Base-by-base conservation (phyloP, 2,113 vertebrate genomes). In the Corydoras sp. region DNA sequence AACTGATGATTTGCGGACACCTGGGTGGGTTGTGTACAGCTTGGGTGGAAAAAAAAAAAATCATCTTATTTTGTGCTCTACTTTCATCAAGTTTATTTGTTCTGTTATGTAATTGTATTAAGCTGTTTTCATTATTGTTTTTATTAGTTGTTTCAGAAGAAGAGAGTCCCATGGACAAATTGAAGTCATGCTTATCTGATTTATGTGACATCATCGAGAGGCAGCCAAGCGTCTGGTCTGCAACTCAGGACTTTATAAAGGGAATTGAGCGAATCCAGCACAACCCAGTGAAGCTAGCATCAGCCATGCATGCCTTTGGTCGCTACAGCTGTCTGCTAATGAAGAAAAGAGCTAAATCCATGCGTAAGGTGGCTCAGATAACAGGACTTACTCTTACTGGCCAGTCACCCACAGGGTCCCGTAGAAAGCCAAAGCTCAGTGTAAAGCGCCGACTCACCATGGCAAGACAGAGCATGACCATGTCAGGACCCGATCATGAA, bases 261-360 rank as follows among this genome's bases (percentile, higher is more conserved):
- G 71, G 71, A 24, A 72, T 72, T 2, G 71, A 72, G 59, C 55
- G 63, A 8, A 43, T 72, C 24, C 71, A 72, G n/a, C 71, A 72
- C 62, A 72, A 58, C 71, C 71, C 71, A n/a, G 35, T 31, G 2
- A 72, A 72, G 62, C 29, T 72, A 10, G 71, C 71, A 5, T 72
- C 71, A 59, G 71, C 71, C 32, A 72, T 72, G 71, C 71, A 72
- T n/a, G 71, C 71, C 0, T 72, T 72, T 32, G 71, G 71, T 9
- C 63, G 71, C 29, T 72, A 72, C 48, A 72, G 71, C 55, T 72
- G 71, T 14, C 55, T 72, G 14, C 51, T 72, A 31, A 72, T 72
- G 71, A 72, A 65, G 29, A 72, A 72, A 65, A 65, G 62, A n/a
- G 62, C 53, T n/a, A 72, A 72, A 65, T 49, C 71, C 1, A 65